A percentile compares a stretch with the other conserved stretches of the same genome.
Conservation (phyloP, 2,113 vertebrate species). For the Tragulus kanchil region DNA sequence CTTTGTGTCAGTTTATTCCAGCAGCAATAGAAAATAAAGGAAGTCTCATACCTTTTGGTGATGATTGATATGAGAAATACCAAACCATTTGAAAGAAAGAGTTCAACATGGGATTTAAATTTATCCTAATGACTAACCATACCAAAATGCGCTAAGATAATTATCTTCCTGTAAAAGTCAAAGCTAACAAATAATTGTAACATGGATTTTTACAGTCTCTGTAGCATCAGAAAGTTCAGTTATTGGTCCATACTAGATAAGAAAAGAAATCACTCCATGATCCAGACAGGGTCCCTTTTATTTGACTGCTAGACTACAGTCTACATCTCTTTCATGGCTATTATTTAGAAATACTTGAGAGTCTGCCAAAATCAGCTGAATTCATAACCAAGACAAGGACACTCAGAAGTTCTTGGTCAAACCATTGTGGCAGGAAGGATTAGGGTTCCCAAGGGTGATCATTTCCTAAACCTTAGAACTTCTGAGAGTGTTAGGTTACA, state of each 20-base stretch:
- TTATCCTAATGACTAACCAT: background rate
- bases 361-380: background rate
- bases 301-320: background rate
- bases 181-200: background rate
- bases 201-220: background rate
- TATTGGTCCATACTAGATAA: background rate
- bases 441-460: background rate
- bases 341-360: background rate
- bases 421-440: background rate
- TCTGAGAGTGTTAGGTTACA: background rate
- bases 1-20: background rate
- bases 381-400: background rate
- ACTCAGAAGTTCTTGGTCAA: background rate
- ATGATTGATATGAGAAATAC: background rate
- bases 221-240: background rate
- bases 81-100: constrained; percentile 6
- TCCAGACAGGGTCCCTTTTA: background rate
- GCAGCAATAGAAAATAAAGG: background rate
- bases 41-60: background rate
- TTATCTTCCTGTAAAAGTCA: background rate
- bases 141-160: background rate
- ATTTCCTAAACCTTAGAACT: background rate
- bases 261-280: background rate
- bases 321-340: background rate
- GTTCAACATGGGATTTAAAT: background rate